A percentile compares a stretch with the other conserved stretches of the same genome.
These are phyloP conservation scores for Anas platyrhynchos DNA, from an alignment of 2,113 vertebrate genomes.

Conservation along the genomic window DNA sequence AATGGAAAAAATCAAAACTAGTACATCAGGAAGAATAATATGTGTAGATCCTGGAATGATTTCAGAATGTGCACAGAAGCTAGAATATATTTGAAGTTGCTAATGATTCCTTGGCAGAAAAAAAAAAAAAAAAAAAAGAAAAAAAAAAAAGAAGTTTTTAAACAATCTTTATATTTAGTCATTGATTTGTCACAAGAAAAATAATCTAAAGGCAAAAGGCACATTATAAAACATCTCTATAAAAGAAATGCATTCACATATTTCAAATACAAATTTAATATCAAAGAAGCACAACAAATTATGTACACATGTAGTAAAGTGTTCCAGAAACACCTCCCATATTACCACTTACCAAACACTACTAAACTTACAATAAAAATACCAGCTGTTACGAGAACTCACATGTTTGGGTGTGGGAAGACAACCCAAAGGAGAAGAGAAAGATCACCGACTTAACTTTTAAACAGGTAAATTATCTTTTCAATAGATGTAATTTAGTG, in stretches of 20 bases:
- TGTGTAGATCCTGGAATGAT: background rate
- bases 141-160: background rate
- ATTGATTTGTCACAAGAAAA: background rate
- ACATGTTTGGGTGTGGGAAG: background rate
- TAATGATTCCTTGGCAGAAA: background rate
- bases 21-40: background rate
- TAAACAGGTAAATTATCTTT: background rate
- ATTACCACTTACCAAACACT: background rate
- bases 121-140: too few relatives aligned
- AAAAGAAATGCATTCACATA: background rate
- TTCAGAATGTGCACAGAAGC: background rate
- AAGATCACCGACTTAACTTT: background rate
- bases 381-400: background rate
- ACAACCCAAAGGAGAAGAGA: background rate
- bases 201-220: background rate
- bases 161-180: background rate
- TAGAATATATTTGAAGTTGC: background rate
- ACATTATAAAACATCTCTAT: background rate
- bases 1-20: background rate
- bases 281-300: background rate
- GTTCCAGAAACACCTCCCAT: background rate
- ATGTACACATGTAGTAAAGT: background rate
- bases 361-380: background rate
- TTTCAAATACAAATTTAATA: background rate
- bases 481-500: background rate